Evolutionary conservation across 2,888 invertebrate genomes (phyloP), one percentile per base, ranked within the genome.

Genomic region (Galeruca laticollis): DNA sequence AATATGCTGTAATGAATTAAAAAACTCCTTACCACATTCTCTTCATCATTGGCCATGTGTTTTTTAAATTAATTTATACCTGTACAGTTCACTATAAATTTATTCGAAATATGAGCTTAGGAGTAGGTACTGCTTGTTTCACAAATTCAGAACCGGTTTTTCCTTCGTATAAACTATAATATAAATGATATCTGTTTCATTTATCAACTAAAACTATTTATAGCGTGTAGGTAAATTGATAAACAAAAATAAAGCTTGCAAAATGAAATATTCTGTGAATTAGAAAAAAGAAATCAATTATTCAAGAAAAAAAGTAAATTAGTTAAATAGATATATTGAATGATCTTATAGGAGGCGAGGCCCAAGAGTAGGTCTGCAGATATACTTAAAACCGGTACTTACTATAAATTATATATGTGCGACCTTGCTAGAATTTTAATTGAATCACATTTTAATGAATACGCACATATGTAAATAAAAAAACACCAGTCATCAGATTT

Each of bases 381-480:
- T 26, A 5, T 6, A 26, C 6, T 26, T 26, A 26, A 26, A n/a
- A n/a, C n/a, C n/a, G n/a, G n/a, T n/a, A n/a, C n/a, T n/a, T n/a
- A 26, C 26, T 5, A 26, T 26, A 26, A 26, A 5, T 26, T 26
- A 26, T 40, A 40, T 11, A 5, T n/a, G 4, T 15, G 9, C 15
- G 43, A 47, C 43, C 43, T 47, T 47, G 18, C n/a, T 47, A n/a
- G 43, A 47, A 47, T 47, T 47, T 47, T 47, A 15, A 47, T 15
- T n/a, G 8, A 15, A 15, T 15, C 15, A 18, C 18, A 15, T 8
- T 37, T 9, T 37, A 37, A 11, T 6, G 6, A 15, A 5, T 5
- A 15, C n/a, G n/a, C n/a, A 43, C 43, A 6, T 47, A 47, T 47
- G n/a, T 15, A n/a, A 47, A 47, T 15, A 8, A 47, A 13, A 47